Percentiles rank a stretch among this genome's conserved stretches.
These are phyloP conservation scores for Ptiloglossa arizonensis DNA, from an alignment of 1,140 invertebrate species.

Conservation along the genomic window DNA sequence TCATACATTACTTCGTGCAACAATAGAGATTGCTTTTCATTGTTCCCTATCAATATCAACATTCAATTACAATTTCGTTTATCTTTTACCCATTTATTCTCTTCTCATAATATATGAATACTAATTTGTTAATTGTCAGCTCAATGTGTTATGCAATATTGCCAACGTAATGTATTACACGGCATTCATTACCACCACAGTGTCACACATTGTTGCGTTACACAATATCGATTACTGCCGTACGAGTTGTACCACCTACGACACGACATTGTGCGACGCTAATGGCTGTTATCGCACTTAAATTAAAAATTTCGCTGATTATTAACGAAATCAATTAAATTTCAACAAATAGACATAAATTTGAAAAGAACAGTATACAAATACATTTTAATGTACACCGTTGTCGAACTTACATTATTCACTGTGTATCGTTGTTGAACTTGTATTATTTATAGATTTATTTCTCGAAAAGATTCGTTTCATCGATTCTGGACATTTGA, in stretches of 20 bases:
- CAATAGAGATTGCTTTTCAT: background rate
- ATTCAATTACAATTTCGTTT: background rate
- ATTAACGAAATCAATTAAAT: background rate
- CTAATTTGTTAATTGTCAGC: slow-evolving; percentile 6
- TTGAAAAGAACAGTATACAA: background rate
- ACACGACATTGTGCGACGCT: slow-evolving; percentile 7
- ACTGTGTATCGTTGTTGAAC: no score
- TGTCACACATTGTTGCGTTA: slow-evolving; percentile 29
- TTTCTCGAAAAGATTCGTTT: no score
- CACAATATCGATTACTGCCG: slow-evolving; percentile 35
- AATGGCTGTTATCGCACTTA: slow-evolving; percentile 2
- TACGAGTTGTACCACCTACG: slow-evolving; percentile 21
- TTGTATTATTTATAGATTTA: no score
- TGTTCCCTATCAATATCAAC: background rate
- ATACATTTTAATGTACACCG: no score
- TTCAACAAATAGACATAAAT: background rate
- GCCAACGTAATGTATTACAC: slow-evolving; percentile 27
- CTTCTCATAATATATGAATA: background rate
- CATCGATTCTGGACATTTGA: no score
- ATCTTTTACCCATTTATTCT: background rate
- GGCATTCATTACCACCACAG: slow-evolving; percentile 28
- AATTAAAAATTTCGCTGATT: background rate
- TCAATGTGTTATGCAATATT: background rate
- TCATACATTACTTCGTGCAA: background rate
- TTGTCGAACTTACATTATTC: no score